Conservation (phyloP, 1,140 invertebrate species). For the Apis cerana region DNA sequence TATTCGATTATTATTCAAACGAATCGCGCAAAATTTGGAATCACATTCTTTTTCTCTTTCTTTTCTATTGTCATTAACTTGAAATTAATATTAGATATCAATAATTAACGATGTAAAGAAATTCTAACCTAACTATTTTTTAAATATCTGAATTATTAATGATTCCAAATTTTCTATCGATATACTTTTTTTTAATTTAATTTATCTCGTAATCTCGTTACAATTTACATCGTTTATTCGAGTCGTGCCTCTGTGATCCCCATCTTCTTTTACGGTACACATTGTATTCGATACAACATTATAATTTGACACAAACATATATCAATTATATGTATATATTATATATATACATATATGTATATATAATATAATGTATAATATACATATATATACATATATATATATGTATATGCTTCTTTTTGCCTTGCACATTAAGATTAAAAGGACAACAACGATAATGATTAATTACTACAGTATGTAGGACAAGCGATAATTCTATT, state of each 20-base stretch:
- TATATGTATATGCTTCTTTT: conserved; percentile 7
- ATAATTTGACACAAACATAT: conserved; percentile 67
- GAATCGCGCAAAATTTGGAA: not conserved
- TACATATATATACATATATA: conserved; percentile 46
- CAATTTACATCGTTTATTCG: not conserved
- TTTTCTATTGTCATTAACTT: not conserved
- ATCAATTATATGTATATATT: conserved; percentile 56
- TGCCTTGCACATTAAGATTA: conserved; percentile 62
- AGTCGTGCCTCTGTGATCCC: not conserved
- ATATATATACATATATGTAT: conserved; percentile 59
- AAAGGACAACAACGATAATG: conserved; percentile 71
- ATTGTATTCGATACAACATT: conserved; percentile 47
- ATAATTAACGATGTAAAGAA: no score
- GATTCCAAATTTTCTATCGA: no score
- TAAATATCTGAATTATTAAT: no score
- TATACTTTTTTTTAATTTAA: no score
- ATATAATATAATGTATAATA: conserved; percentile 20
- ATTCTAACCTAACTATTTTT: no score
- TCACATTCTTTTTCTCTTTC: not conserved
- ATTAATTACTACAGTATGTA: conserved; percentile 58
- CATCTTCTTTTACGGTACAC: not conserved
- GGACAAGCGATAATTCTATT: conserved; percentile 59
- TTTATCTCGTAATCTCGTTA: not conserved
- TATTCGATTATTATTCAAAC: no score
- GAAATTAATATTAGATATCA: no score